Conservation (phyloP, 2,888 invertebrate species). For the Tridacna gigas region DNA sequence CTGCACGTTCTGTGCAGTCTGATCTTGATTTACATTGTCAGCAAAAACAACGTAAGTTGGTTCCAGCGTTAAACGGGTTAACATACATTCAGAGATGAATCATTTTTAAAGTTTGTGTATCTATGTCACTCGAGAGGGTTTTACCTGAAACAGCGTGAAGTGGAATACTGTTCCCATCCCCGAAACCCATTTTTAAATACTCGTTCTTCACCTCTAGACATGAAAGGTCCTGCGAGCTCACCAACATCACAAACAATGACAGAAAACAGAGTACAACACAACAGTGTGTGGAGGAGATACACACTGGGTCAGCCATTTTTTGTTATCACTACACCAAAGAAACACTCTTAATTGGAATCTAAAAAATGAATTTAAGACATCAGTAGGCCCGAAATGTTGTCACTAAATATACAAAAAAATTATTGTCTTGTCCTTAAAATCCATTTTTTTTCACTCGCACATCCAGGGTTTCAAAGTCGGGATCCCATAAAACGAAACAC, state of each 20-base stretch:
- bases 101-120: no score
- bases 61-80: no score
- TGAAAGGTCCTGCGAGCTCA: slow-evolving; percentile 55
- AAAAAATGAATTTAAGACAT: background rate
- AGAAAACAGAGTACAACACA: slow-evolving; percentile 46
- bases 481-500: background rate
- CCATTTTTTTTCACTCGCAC: background rate
- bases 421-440: background rate
- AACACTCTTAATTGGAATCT: slow-evolving; percentile 1
- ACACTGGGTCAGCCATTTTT: slow-evolving; percentile 57
- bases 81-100: no score
- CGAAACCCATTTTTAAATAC: slow-evolving; percentile 53
- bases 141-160: slow-evolving; percentile 55
- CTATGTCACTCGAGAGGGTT: background rate
- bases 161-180: slow-evolving; percentile 52
- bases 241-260: slow-evolving; percentile 30
- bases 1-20: no score
- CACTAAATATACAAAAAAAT: background rate
- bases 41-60: no score
- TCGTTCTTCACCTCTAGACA: slow-evolving; percentile 63
- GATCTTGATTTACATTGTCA: no score
- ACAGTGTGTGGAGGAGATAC: slow-evolving; percentile 29
- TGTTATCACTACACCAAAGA: slow-evolving; percentile 5
- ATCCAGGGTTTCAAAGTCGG: no score
- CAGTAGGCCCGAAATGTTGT: background rate